phyloP scores from a whole-genome alignment of 1,140 invertebrate genomes.

The Lordiphosa stackelbergi region DNA sequence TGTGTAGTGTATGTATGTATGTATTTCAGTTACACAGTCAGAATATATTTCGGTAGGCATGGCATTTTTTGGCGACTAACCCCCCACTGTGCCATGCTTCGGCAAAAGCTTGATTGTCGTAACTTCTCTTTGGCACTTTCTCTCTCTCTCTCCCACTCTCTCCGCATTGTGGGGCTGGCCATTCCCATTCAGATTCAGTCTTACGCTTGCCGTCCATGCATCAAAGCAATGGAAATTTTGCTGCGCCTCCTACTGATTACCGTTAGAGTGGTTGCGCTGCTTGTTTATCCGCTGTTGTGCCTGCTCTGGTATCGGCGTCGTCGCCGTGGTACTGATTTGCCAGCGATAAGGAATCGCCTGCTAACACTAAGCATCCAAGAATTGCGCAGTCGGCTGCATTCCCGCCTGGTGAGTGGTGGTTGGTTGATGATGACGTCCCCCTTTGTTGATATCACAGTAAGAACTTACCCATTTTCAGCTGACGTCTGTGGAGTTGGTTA shows the following conservation, averaged over 20 bases:
- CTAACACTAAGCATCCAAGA: slow-evolving; percentile 38
- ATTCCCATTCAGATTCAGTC: neutral
- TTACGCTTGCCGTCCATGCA: slow-evolving; percentile 1
- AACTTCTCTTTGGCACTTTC: neutral
- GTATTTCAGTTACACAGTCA: too few relatives aligned
- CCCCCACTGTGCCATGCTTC: neutral
- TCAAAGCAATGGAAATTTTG: slow-evolving; percentile 45
- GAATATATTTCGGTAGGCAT: too few relatives aligned
- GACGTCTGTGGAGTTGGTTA: slow-evolving; percentile 81
- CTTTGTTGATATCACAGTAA: too few relatives aligned
- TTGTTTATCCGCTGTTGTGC: slow-evolving; percentile 16
- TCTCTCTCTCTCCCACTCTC: neutral
- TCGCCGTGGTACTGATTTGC: slow-evolving; percentile 5
- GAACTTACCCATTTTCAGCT: slow-evolving; percentile 75
- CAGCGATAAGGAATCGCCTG: slow-evolving; percentile 36
- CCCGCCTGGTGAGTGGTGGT: slow-evolving; percentile 32
- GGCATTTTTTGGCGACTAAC: neutral
- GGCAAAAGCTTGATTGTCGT: slow-evolving; percentile 1
- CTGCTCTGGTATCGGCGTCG: neutral
- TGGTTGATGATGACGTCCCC: too few relatives aligned
- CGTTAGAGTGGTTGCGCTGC: slow-evolving; percentile 29
- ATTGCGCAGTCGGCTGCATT: slow-evolving; percentile 33
- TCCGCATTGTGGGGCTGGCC: too few relatives aligned
- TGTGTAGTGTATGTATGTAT: too few relatives aligned
- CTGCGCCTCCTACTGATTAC: slow-evolving; percentile 41